Base-by-base conservation (phyloP, 2,797 vertebrate genomes). In the Rhinatrema bivittatum region DNA sequence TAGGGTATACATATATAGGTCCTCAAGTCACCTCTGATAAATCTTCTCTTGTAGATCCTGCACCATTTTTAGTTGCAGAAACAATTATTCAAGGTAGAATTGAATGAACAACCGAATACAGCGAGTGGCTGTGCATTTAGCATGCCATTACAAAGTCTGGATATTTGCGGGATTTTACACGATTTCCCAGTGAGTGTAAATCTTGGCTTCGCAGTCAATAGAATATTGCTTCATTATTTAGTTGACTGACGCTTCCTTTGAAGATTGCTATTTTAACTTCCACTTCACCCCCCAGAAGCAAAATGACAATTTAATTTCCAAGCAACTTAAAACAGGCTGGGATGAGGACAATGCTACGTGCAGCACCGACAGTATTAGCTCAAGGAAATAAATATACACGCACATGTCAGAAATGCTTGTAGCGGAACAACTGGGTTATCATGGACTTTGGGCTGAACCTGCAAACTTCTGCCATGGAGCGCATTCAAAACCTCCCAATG, bases 51-150 rank as follows among this genome's bases (percentile, higher is more conserved):
- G n/a, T n/a, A n/a, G n/a, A n/a, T n/a, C n/a, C n/a, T n/a, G n/a
- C n/a, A n/a, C n/a, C n/a, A n/a, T n/a, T n/a, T n/a, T n/a, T n/a
- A n/a, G n/a, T 47, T 51, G 61, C 60, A 56, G 53, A 54, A 60
- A 60, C 60, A 60, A 56, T 56, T 46, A 59, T 25, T 53, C 52
- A 50, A 60, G 56, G 57, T 7, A 53, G 62, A 67, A 63, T 65
- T 51, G 60, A 61, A 66, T 60, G 57, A 65, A 56, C 53, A 60
- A 60, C 48, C 54, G 53, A 61, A 60, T 55, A 60, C 36, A 46
- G 42, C 62, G 59, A 41, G 59, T 60, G 56, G 52, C 45, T 19
- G 21, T 60, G 38, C 46, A 46, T 52, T 72, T 66, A 64, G 55
- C 57, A 55, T 25, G 36, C 39, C 45, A 36, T 56, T 56, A 53